These are phyloP conservation scores for Anarhynchus alexandrinus DNA, from an alignment of 2,113 vertebrate species.

Conservation along the genomic window DNA sequence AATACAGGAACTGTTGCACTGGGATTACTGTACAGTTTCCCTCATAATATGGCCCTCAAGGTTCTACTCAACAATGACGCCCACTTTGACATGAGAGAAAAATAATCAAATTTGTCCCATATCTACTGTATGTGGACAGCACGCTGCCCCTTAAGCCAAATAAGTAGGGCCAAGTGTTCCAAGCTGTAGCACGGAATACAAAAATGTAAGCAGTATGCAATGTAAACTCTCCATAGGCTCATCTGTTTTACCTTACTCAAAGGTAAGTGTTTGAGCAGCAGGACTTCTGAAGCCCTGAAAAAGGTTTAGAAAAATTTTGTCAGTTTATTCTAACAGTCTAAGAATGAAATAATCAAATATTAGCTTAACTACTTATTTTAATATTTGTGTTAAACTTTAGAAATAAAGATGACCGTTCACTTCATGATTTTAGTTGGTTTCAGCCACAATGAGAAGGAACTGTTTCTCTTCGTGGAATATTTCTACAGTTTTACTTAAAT, in stretches of 20 bases:
- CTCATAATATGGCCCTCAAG: background rate
- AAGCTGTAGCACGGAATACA: background rate
- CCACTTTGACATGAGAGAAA: background rate
- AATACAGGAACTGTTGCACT: background rate
- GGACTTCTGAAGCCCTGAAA: background rate
- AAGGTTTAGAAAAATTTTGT: background rate
- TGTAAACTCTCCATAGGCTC: background rate
- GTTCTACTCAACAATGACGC: background rate
- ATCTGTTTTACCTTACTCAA: background rate
- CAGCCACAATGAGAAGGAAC: background rate
- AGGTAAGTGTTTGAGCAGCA: background rate
- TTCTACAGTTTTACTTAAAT: background rate
- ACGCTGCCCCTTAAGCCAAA: background rate
- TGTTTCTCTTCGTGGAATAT: background rate
- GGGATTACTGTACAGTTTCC: background rate
- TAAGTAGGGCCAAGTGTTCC: background rate
- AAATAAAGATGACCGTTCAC: background rate
- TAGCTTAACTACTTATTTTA: background rate
- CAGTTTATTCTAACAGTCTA: background rate
- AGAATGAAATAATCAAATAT: background rate
- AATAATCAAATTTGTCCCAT: background rate
- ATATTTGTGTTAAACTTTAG: background rate
- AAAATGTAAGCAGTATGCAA: background rate
- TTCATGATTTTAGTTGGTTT: background rate
- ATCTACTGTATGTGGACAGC: background rate